Evolutionary conservation across 2,113 vertebrate genomes (phyloP).

Genomic region (Entosphenus tridentatus): DNA sequence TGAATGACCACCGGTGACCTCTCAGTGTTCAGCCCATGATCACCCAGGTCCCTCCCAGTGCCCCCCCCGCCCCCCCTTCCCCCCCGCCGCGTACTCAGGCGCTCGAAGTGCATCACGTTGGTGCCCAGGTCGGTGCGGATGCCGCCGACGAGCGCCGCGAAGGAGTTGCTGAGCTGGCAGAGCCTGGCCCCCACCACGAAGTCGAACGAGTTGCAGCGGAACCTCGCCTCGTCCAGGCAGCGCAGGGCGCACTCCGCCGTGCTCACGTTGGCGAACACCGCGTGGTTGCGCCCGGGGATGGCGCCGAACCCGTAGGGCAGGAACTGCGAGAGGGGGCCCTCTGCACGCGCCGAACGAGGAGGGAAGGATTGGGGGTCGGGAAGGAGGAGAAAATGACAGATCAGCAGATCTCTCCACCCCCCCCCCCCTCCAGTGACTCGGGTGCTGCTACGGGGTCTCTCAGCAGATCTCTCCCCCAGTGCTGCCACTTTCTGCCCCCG

Average conservation of each 20-base stretch:
- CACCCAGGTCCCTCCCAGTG: no score
- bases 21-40: no score
- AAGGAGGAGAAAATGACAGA: no score
- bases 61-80: no score
- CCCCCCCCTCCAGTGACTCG: no score
- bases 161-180: background rate
- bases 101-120: constrained; percentile 1
- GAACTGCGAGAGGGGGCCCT: constrained; percentile 1
- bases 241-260: constrained; percentile 1
- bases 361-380: no score
- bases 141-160: constrained; percentile 4
- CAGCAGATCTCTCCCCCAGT: no score
- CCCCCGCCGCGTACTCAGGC: background rate
- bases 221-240: constrained; percentile 1
- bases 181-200: background rate
- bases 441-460: no score
- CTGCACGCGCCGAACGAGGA: background rate
- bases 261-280: background rate
- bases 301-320: background rate
- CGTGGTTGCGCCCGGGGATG: background rate
- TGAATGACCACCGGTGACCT: no score
- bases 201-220: constrained; percentile 4
- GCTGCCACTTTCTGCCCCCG: no score
- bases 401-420: no score
- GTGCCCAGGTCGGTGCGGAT: background rate